These are phyloP conservation scores for Sinhomidia bicolor DNA, from an alignment of 2,888 invertebrate species.

Conservation along the genomic window DNA sequence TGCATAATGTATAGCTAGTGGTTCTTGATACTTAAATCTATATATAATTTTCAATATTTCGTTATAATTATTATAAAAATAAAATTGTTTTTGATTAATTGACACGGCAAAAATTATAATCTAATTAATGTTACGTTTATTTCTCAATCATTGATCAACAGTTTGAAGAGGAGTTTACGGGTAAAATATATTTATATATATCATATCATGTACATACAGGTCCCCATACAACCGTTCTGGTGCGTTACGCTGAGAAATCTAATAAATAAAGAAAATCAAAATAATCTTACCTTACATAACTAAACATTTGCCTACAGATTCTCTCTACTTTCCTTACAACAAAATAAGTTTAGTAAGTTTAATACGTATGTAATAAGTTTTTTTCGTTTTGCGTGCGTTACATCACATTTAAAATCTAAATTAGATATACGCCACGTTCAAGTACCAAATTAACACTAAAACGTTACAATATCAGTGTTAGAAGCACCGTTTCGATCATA, in stretches of 20 bases:
- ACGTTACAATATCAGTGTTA: not conserved
- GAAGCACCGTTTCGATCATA: not conserved
- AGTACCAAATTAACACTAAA: not conserved
- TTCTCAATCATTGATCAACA: conserved; percentile 7
- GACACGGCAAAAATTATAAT: not conserved
- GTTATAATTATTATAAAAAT: not conserved
- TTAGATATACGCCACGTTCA: not conserved
- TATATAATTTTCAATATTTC: too few species aligned
- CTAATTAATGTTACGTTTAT: conserved; percentile 12
- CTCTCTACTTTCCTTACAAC: not conserved
- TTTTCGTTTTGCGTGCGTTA: conserved; percentile 22
- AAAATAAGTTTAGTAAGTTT: not conserved
- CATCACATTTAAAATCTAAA: conserved; percentile 12
- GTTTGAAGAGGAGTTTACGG: not conserved
- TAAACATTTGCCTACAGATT: not conserved
- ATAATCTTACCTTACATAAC: not conserved
- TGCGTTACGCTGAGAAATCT: conserved; percentile 52
- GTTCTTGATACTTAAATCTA: too few species aligned
- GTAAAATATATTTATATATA: not conserved
- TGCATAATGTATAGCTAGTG: too few species aligned
- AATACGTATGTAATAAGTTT: not conserved
- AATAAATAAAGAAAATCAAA: not conserved
- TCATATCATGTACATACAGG: conserved; percentile 63
- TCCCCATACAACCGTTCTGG: conserved; percentile 66
- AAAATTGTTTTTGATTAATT: conserved; percentile 1